Percentiles rank a stretch among this genome's conserved stretches.
Conservation (phyloP, 2,113 vertebrate species). For the Bos taurus region DNA sequence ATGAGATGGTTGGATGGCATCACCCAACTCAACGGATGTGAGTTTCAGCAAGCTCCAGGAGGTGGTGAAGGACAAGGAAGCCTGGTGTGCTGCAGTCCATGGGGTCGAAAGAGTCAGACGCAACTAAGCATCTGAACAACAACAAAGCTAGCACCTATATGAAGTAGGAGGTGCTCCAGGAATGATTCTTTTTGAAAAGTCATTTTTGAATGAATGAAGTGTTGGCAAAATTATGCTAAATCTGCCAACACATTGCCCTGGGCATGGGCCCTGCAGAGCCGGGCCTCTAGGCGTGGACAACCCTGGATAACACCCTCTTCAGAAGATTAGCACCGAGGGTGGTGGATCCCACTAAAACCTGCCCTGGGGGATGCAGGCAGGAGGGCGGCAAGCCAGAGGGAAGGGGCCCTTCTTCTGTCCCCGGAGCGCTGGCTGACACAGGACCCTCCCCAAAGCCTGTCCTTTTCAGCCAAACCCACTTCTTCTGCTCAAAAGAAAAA, state of each 20-base stretch:
- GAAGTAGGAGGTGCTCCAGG: not conserved
- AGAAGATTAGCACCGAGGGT: not conserved
- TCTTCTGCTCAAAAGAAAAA: not conserved
- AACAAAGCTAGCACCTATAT: not conserved
- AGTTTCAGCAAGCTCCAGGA: not conserved
- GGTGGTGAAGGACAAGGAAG: not conserved
- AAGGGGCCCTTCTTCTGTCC: not conserved
- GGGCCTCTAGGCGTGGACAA: rapidly evolving
- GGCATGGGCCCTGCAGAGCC: not conserved
- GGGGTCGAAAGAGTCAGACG: rapidly evolving
- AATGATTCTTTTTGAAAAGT: not conserved
- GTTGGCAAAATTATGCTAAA: not conserved
- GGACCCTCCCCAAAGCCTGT: not conserved
- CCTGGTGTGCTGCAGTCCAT: not conserved
- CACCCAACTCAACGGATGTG: not conserved
- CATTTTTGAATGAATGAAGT: not conserved
- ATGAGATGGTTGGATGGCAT: not conserved
- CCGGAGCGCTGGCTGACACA: not conserved
- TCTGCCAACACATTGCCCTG: too few species aligned
- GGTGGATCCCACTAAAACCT: not conserved
- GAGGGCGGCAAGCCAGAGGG: not conserved
- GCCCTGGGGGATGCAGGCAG: not conserved
- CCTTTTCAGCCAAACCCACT: not conserved
- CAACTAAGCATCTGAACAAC: not conserved
- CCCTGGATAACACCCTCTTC: not conserved